These are phyloP conservation scores for Grapholita molesta DNA, from an alignment of 1,140 invertebrate genomes.

Conservation along the genomic window DNA sequence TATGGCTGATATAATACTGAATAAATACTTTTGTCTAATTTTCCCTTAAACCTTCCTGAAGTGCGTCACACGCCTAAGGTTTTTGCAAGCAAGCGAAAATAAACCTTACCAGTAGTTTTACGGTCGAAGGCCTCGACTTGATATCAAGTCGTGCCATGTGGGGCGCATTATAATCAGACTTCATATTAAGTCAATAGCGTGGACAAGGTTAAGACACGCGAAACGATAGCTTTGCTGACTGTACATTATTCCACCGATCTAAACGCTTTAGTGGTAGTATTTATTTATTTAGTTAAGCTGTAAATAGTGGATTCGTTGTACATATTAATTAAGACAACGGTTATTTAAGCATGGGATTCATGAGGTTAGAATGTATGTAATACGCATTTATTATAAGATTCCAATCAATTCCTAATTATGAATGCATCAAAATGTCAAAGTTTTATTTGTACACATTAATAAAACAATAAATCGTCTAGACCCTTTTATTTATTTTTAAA, in stretches of 20 bases:
- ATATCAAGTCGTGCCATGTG: no score
- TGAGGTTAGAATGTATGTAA: slow-evolving; percentile 31
- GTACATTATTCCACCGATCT: slow-evolving; percentile 43
- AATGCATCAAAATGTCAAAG: slow-evolving; percentile 19
- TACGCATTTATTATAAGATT: slow-evolving; percentile 54
- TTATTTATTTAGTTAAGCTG: slow-evolving; percentile 60
- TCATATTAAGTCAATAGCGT: no score
- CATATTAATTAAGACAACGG: slow-evolving; percentile 44
- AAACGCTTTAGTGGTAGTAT: slow-evolving; percentile 25
- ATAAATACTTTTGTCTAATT: no score
- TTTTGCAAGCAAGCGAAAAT: neutral
- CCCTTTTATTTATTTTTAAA: neutral
- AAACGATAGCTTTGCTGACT: slow-evolving; percentile 22
- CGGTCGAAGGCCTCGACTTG: no score
- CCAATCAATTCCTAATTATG: slow-evolving; percentile 27
- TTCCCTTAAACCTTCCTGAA: no score
- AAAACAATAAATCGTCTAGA: slow-evolving; percentile 21
- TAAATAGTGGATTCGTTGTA: slow-evolving; percentile 60
- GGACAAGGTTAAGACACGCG: no score
- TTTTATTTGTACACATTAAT: slow-evolving; percentile 20
- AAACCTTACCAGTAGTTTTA: no score
- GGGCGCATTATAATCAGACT: no score
- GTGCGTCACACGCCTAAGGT: no score
- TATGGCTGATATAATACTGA: no score
- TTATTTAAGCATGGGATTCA: slow-evolving; percentile 8